Evolutionary conservation across 2,797 vertebrate species (phyloP), one percentile per base, ranked within the genome.

Genomic region (Aulostomus chinensis): DNA sequence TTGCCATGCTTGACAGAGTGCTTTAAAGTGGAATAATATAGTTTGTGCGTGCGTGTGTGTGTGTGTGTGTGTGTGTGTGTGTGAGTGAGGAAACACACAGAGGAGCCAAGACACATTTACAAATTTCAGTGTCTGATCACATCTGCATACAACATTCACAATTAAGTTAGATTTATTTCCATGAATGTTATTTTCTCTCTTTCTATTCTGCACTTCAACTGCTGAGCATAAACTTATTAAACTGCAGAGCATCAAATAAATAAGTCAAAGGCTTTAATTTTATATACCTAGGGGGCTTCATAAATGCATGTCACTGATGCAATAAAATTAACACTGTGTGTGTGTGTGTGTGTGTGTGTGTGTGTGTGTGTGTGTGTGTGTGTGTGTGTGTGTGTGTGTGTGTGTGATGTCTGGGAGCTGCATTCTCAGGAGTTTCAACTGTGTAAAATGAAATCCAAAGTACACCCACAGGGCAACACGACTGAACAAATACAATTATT

Each of bases 401-500:
- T 18, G 51, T 30, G 47, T 70, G 81, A 78, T 83, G 81, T 84
- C 71, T 70, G 69, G 47, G 21, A 59, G 57, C 56, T 54, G 49
- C 60, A 58, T 80, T 82, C 78, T 89, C 81, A 64, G 70, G 78
- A 85, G 68, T 80, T 86, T 55, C 79, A 57, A 68, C 11, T 47
- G 26, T 48, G 49, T 62, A 64, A 77, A 73, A 76, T 77, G 64
- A 80, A 87, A 77, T 38, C 62, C 60, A 73, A 41, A 67, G 37
- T 72, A 79, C 64, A 76, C 79, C 84, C 88, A 88, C 60, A 71
- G 84, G 83, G 76, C 58, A 84, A 68, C 80, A 49, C 36, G 37
- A 80, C 73, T 80, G 76, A 86, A 74, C 70, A 84, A 86, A 89
- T 81, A 70, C 80, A 84, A 86, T 85, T 75, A 88, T 86, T 89